Base-by-base conservation (phyloP, 2,888 invertebrate species). In the Xanthorhoe designata region DNA sequence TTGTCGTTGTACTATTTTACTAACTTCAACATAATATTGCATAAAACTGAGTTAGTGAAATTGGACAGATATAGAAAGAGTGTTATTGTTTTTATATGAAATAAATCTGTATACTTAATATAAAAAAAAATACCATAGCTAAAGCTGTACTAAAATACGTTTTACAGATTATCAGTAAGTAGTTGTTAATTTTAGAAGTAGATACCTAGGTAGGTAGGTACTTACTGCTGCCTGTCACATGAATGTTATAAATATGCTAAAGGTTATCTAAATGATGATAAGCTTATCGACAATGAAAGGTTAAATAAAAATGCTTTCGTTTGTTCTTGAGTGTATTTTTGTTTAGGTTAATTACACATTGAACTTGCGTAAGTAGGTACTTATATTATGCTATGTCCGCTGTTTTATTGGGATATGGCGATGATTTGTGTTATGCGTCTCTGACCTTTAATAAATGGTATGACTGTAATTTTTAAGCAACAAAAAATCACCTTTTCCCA, bases 221-320 rank as follows among this genome's bases (percentile, higher is more conserved):
- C n/a, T n/a, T n/a, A n/a, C n/a, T 5, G 6, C 47, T 47, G 47
- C 47, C 2, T 42, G 38, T 4, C 15, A 47, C 47, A 47, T 47
- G 47, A 47, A 17, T 47, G 47, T 47, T 47, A 17, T 47, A 15
- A 15, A 10, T 8, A 42, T n/a, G 29, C 35, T 50, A 35, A 35
- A 47, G 24, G 35, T 62, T 66, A 55, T 66, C 32, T 5, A 59
- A 51, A 50, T 15, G 8, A 53, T 38, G 52, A 56, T 62, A 59
- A 50, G 45, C 24, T 17, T 47, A 51, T 18, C 24, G n/a, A 54
- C 51, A 53, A n/a, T 32, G 24, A 51, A 51, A 61, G 68, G 63
- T 66, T 61, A 45, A 70, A 68, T 66, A 66, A 47, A 70, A 70
- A 61, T 64, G 61, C 65, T 9, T 65, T 47, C 10, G 51, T 54